A percentile compares a stretch with the other conserved stretches of the same genome.
Conservation (phyloP, 2,797 vertebrate genomes). For the Lacerta agilis region DNA sequence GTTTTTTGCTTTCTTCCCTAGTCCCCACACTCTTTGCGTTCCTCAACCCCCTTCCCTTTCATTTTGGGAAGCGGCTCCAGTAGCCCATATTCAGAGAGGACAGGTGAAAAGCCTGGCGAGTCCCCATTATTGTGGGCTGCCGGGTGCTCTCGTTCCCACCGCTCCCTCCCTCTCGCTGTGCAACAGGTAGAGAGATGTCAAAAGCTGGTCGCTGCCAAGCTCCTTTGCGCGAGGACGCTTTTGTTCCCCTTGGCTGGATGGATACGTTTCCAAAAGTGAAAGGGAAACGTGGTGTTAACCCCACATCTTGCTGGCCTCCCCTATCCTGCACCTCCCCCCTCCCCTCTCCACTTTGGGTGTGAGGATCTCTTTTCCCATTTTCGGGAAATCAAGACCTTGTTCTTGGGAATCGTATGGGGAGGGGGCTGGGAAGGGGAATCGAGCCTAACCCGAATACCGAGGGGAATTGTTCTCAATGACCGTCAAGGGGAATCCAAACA, state of each 20-base stretch:
- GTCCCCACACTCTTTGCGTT: neutral
- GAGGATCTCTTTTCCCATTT: neutral
- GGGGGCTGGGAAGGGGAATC: constrained; percentile 26
- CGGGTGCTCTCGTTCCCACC: constrained; percentile 39
- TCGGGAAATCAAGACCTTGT: constrained; percentile 36
- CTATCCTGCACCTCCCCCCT: neutral
- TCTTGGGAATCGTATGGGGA: constrained; percentile 33
- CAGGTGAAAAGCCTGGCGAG: constrained; percentile 45
- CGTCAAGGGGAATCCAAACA: constrained; percentile 78
- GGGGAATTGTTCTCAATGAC: constrained; percentile 64
- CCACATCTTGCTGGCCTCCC: neutral
- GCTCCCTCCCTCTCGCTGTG: constrained; percentile 62
- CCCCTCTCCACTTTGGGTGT: neutral
- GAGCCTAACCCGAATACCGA: constrained; percentile 57
- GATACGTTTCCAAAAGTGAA: constrained; percentile 25
- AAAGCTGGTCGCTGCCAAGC: constrained; percentile 75
- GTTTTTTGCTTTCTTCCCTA: neutral
- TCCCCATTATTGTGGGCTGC: constrained; percentile 3
- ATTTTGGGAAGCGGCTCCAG: constrained; percentile 19
- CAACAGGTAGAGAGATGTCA: constrained; percentile 90
- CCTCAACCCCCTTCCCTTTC: neutral
- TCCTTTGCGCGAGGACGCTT: constrained; percentile 68
- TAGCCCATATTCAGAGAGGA: constrained; percentile 27
- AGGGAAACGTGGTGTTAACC: constrained; percentile 13
- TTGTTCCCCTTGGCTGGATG: constrained; percentile 75